Evolutionary conservation across 2,888 invertebrate genomes (phyloP).

Genomic region (Thereva unica): DNA sequence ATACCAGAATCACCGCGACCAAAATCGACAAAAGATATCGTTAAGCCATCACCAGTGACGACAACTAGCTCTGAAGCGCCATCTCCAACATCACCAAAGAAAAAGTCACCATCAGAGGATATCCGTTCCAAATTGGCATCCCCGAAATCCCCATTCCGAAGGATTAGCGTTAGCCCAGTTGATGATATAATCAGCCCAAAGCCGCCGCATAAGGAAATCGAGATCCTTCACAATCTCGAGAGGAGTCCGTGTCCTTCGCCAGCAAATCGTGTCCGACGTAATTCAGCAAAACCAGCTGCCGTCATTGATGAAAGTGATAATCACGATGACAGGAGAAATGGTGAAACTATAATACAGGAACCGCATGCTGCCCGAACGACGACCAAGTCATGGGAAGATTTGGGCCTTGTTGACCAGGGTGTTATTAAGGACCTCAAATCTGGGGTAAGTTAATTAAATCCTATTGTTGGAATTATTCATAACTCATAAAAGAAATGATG

Average conservation of each 20-base stretch:
- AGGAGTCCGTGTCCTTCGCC: conserved; percentile 66
- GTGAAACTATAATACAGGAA: conserved; percentile 41
- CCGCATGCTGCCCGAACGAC: not conserved
- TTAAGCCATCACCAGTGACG: not conserved
- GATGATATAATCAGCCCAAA: conserved; percentile 59
- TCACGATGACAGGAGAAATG: conserved; percentile 35
- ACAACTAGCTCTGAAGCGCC: not conserved
- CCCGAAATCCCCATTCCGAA: conserved; percentile 49
- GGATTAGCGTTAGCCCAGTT: conserved; percentile 58
- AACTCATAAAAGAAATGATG: conserved; percentile 12
- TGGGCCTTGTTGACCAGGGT: conserved; percentile 65
- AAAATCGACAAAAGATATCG: conserved; percentile 11
- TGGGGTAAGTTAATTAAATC: conserved; percentile 62
- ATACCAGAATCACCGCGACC: conserved; percentile 36
- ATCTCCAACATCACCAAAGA: conserved; percentile 42
- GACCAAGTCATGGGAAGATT: conserved; percentile 63
- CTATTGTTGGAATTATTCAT: not conserved
- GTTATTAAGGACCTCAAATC: conserved; percentile 70
- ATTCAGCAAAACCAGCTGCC: conserved; percentile 25
- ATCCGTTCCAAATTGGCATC: conserved; percentile 44
- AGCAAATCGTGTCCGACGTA: conserved; percentile 52
- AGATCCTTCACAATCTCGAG: conserved; percentile 70
- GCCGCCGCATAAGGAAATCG: conserved; percentile 65
- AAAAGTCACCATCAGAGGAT: conserved; percentile 36
- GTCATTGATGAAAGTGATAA: conserved; percentile 5